Percentiles rank a stretch among this genome's conserved stretches.
These are phyloP conservation scores for Nephotettix cincticeps DNA, from an alignment of 1,140 invertebrate species.

Conservation along the genomic window DNA sequence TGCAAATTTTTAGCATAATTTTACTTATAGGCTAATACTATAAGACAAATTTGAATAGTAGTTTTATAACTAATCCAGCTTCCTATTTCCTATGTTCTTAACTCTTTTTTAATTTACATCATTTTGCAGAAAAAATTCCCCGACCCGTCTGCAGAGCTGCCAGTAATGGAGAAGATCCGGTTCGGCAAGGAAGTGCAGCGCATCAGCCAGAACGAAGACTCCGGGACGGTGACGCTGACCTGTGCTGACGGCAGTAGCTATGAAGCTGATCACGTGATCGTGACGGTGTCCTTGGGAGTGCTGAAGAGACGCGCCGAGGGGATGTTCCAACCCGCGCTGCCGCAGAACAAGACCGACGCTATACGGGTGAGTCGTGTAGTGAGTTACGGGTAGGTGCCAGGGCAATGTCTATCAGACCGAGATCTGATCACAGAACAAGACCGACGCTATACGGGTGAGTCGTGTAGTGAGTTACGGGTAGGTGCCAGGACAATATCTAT, in stretches of 20 bases:
- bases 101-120: too few relatives aligned
- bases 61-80: too few relatives aligned
- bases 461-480: neutral
- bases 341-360: neutral
- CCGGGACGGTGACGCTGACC: constrained; percentile 45
- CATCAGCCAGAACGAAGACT: constrained; percentile 51
- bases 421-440: neutral
- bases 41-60: too few relatives aligned
- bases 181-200: constrained; percentile 52
- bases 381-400: too few relatives aligned
- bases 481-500: neutral
- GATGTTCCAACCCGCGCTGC: neutral
- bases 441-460: neutral
- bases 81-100: too few relatives aligned
- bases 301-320: neutral
- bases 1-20: too few relatives aligned
- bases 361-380: neutral
- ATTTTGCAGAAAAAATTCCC: neutral
- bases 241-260: constrained; percentile 60
- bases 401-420: too few relatives aligned
- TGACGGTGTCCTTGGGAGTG: constrained; percentile 44
- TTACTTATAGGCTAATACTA: too few relatives aligned
- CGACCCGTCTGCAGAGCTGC: neutral
- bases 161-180: constrained; percentile 44
- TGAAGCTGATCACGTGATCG: constrained; percentile 63